A percentile compares a stretch with the other conserved stretches of the same genome.
phyloP scores from a whole-genome alignment of 2,797 vertebrate species.

The Emydoidea blandingii region DNA sequence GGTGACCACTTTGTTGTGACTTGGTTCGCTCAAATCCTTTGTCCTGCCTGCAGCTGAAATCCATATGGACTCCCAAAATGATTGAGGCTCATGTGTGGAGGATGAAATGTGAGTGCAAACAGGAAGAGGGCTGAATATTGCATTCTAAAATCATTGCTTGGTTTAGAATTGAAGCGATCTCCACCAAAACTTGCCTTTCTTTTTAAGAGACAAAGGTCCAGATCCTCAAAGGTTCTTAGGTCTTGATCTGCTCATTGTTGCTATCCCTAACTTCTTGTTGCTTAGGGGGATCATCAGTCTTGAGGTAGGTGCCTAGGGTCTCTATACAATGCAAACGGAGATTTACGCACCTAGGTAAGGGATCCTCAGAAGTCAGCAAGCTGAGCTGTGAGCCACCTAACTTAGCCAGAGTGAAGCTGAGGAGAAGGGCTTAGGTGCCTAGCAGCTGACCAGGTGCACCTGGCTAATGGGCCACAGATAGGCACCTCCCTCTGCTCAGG shows the following conservation, averaged over 20 bases:
- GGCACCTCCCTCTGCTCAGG: not conserved
- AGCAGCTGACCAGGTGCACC: not conserved
- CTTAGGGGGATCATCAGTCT: not conserved
- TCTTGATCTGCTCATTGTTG: not conserved
- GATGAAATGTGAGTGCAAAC: not conserved
- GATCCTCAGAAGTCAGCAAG: not conserved
- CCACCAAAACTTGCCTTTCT: not conserved
- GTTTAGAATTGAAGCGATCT: not conserved
- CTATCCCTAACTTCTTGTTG: not conserved
- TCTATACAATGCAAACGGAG: not conserved
- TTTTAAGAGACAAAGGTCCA: not conserved
- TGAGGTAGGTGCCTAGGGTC: not conserved
- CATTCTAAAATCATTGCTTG: not conserved
- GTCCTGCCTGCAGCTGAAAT: not conserved
- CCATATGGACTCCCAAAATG: not conserved
- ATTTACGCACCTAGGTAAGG: not conserved
- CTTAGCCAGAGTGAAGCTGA: not conserved
- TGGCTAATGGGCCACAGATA: not conserved
- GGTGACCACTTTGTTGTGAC: not conserved
- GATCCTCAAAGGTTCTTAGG: not conserved
- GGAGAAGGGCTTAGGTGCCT: not conserved
- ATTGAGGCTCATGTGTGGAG: not conserved
- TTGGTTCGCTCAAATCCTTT: not conserved
- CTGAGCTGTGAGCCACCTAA: not conserved
- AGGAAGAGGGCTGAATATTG: not conserved